A percentile compares a stretch with the other conserved stretches of the same genome.
Conservation (phyloP, 2,797 vertebrate species). For the Crenichthys baileyi region DNA sequence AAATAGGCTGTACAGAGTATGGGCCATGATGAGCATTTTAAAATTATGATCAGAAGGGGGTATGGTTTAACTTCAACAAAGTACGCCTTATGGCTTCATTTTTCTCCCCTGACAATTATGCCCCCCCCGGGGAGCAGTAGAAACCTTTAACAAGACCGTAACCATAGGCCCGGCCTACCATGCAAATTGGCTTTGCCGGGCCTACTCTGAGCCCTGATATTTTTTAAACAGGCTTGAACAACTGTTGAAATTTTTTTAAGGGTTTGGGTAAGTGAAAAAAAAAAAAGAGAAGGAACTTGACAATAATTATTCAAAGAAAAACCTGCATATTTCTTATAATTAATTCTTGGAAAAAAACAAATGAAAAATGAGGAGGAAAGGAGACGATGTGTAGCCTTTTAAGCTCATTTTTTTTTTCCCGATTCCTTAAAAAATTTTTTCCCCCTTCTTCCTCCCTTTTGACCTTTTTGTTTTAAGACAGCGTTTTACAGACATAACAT, state of each 20-base stretch:
- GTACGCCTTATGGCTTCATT: not conserved
- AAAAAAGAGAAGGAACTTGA: conserved; percentile 27
- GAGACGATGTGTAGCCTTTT: conserved; percentile 54
- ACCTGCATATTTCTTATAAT: conserved; percentile 79
- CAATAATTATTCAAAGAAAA: conserved; percentile 76
- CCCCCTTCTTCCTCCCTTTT: conserved; percentile 38
- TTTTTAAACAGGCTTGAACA: conserved; percentile 80
- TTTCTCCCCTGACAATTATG: conserved; percentile 37
- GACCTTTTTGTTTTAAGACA: conserved; percentile 69
- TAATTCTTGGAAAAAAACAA: conserved; percentile 70
- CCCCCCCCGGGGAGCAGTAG: conserved; percentile 78
- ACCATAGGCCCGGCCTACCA: conserved; percentile 52
- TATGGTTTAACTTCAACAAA: not conserved
- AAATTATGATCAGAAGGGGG: not conserved
- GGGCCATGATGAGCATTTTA: not conserved
- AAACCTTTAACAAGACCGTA: conserved; percentile 65
- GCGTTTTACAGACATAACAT: conserved; percentile 66
- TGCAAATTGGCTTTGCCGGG: conserved; percentile 77
- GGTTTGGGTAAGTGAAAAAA: conserved; percentile 69
- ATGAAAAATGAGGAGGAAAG: conserved; percentile 57
- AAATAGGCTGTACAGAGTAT: not conserved
- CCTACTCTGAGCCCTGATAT: conserved; percentile 78
- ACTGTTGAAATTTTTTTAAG: conserved; percentile 81
- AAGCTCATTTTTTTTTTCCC: conserved; percentile 6
- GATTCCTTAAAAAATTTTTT: conserved; percentile 51